Percentiles rank a stretch among this genome's conserved stretches.
Evolutionary conservation across 2,113 vertebrate genomes (phyloP).

Genomic region (Vombatus ursinus): DNA sequence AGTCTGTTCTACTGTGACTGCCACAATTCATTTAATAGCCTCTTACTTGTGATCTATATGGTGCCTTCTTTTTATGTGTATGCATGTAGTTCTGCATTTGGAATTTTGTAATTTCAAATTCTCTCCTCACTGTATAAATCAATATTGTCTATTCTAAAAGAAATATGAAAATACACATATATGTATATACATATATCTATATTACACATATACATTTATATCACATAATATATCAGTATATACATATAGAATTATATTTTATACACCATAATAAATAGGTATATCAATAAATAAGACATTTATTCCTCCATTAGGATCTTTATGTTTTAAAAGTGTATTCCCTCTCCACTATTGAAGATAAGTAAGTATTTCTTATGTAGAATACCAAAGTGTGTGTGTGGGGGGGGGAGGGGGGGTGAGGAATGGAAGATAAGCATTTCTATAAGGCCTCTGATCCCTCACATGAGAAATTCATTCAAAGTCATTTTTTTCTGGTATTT

Average conservation of each 20-base stretch:
- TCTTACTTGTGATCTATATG: background rate
- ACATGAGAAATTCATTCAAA: background rate
- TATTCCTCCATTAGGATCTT: background rate
- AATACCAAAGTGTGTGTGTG: background rate
- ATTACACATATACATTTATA: background rate
- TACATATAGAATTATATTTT: background rate
- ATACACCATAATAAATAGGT: background rate
- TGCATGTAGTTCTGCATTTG: background rate
- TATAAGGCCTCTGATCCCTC: background rate
- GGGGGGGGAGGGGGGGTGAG: background rate
- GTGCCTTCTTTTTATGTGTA: background rate
- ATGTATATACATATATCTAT: no score
- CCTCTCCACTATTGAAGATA: background rate
- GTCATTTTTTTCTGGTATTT: background rate
- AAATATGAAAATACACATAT: background rate
- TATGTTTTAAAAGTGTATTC: background rate
- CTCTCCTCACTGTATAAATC: background rate
- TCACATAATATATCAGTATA: background rate
- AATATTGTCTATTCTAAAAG: background rate
- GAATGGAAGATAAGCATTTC: background rate
- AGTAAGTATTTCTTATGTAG: background rate
- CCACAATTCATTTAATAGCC: background rate
- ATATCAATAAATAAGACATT: background rate
- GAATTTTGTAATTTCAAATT: background rate
- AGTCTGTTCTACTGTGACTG: background rate